A percentile compares a stretch with the other conserved stretches of the same genome.
Evolutionary conservation across 2,888 invertebrate species (phyloP).

Genomic region (Tortricodes alternella): DNA sequence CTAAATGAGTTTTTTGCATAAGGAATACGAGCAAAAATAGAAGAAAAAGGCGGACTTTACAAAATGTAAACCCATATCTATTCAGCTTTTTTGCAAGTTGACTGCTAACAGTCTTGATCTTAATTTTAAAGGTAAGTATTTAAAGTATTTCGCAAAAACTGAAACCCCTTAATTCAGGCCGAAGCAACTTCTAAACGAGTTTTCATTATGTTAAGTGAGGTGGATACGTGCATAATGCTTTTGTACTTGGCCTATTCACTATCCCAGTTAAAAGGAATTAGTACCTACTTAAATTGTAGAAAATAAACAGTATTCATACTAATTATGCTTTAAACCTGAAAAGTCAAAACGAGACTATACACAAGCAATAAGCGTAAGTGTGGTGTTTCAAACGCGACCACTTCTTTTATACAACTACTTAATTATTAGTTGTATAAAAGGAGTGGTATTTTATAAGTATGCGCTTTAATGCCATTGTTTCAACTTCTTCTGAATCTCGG

Average conservation of each 20-base stretch:
- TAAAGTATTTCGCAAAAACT: conserved; percentile 12
- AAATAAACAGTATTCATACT: background rate
- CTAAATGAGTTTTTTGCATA: background rate
- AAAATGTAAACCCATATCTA: conserved; percentile 8
- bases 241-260: conserved; percentile 7
- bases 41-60: background rate
- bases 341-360: background rate
- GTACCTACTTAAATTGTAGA: background rate
- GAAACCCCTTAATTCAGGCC: conserved; percentile 17
- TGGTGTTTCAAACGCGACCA: no score
- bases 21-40: background rate
- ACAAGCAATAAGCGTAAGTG: no score
- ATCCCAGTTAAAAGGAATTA: background rate
- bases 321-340: background rate
- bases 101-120: background rate
- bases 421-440: no score
- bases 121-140: background rate
- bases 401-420: no score
- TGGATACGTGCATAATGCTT: conserved; percentile 3
- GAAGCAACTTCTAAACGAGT: conserved; percentile 2
- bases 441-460: no score
- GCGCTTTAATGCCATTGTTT: no score
- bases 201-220: conserved; percentile 27
- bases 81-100: conserved; percentile 12
- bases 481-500: no score